Evolutionary conservation across 2,113 vertebrate genomes (phyloP).

Genomic region (Isurus oxyrinchus): DNA sequence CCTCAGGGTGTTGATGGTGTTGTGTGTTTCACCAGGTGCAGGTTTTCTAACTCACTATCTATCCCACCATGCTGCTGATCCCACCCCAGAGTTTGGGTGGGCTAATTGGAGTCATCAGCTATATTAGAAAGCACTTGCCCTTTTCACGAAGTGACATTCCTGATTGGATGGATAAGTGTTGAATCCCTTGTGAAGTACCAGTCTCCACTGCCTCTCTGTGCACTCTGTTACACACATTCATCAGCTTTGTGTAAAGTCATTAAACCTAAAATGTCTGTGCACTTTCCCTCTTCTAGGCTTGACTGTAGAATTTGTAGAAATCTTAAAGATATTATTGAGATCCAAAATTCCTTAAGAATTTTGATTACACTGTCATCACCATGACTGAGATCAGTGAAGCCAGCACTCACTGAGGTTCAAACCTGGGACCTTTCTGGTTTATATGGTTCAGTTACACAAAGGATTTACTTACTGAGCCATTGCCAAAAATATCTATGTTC

Average conservation of each 20-base stretch:
- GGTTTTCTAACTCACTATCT: too few species aligned
- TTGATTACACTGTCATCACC: background rate
- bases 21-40: too few species aligned
- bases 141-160: background rate
- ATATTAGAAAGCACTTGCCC: background rate
- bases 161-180: background rate
- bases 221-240: background rate
- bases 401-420: background rate
- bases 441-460: background rate
- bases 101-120: background rate
- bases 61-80: too few species aligned
- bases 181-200: background rate
- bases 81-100: too few species aligned
- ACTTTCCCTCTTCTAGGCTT: background rate
- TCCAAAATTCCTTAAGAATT: background rate
- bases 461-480: background rate
- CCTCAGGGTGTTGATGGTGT: background rate
- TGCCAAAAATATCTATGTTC: background rate
- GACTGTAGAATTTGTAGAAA: background rate
- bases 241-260: background rate
- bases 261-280: background rate
- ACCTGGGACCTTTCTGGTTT: background rate
- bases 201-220: background rate
- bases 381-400: background rate
- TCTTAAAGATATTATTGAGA: background rate